These are phyloP conservation scores for Emys orbicularis DNA, from an alignment of 2,797 vertebrate species.

Conservation along the genomic window DNA sequence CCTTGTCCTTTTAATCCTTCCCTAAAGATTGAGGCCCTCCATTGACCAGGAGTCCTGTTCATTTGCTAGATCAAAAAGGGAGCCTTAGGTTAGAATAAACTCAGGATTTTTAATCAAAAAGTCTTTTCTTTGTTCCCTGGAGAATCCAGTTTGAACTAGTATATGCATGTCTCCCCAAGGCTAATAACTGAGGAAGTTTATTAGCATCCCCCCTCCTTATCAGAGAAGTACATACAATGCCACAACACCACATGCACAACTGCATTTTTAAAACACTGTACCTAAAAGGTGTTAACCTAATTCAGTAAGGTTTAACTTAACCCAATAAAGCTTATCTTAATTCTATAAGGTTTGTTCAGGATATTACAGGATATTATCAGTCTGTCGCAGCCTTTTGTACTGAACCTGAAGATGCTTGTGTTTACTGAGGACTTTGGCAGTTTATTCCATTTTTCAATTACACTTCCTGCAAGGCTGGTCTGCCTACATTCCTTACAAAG, in stretches of 20 bases:
- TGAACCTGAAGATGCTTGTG: not conserved
- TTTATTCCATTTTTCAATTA: conserved; percentile 9
- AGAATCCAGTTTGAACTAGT: not conserved
- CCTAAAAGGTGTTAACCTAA: not conserved
- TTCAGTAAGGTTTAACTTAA: not conserved
- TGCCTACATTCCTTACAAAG: not conserved
- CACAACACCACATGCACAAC: not conserved
- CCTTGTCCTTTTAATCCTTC: not conserved
- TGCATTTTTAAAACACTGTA: not conserved
- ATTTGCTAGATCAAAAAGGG: not conserved
- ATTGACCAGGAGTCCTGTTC: not conserved
- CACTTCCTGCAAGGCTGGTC: not conserved
- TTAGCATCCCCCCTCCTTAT: not conserved
- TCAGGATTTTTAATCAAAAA: not conserved
- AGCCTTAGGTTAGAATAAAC: not conserved
- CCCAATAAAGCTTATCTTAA: not conserved
- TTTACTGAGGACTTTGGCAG: not conserved
- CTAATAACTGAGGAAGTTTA: not conserved
- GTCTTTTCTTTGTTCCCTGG: not conserved
- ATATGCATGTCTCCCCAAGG: not conserved
- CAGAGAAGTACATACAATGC: not conserved
- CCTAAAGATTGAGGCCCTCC: not conserved
- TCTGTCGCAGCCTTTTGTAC: not conserved
- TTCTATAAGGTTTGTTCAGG: not conserved
- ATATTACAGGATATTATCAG: not conserved